A percentile compares a stretch with the other conserved stretches of the same genome.
phyloP scores from a whole-genome alignment of 2,888 invertebrate genomes.

The Aporophyla nigra region DNA sequence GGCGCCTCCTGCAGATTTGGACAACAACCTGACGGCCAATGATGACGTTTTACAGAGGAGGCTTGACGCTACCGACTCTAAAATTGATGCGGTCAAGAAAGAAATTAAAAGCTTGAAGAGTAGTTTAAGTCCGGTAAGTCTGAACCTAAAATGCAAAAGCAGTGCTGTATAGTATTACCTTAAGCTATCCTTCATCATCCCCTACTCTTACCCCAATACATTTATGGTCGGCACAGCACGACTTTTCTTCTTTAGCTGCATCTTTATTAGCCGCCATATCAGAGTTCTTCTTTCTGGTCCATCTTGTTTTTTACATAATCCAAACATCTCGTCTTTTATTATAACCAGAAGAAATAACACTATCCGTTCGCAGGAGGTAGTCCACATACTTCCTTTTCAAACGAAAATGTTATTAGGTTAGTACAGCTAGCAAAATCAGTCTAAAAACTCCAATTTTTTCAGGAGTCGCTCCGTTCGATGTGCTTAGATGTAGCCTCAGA shows the following conservation, averaged over 20 bases:
- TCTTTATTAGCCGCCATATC: background rate
- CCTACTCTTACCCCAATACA: background rate
- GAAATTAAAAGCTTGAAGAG: slow-evolving; percentile 82
- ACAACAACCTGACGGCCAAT: slow-evolving; percentile 78
- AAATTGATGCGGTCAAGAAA: slow-evolving; percentile 81
- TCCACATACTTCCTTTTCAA: background rate
- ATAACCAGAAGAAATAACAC: background rate
- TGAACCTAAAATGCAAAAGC: too few relatives aligned
- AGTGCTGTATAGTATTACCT: background rate
- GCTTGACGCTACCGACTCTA: slow-evolving; percentile 82
- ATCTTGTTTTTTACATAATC: background rate
- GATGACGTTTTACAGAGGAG: slow-evolving; percentile 77
- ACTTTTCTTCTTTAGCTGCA: background rate
- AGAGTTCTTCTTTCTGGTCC: background rate
- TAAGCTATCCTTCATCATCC: background rate
- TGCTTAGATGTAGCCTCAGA: slow-evolving; percentile 80
- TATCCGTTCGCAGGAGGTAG: background rate
- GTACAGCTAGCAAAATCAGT: background rate
- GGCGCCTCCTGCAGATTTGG: slow-evolving; percentile 68
- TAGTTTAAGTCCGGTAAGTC: slow-evolving; percentile 79
- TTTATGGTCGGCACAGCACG: background rate
- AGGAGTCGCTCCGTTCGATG: slow-evolving; percentile 82
- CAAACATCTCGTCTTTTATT: background rate
- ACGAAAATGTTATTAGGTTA: background rate
- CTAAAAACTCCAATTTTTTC: slow-evolving; percentile 6